Conservation (phyloP, 35 echinoderm and acorn worm species). For the Apostichopus californicus region DNA sequence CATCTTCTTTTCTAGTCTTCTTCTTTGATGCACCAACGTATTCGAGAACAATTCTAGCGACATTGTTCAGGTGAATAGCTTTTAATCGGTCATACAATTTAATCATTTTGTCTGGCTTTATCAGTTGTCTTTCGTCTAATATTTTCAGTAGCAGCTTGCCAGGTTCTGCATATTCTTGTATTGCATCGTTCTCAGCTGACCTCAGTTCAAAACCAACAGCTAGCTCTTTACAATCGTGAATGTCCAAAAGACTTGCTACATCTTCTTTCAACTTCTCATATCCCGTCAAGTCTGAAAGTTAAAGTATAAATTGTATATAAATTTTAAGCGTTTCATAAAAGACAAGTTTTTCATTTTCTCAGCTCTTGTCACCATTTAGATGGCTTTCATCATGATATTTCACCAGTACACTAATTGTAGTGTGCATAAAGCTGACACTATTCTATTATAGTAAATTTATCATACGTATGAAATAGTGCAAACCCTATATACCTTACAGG, state of each 20-base stretch:
- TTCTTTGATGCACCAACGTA: not conserved
- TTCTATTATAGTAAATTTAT: not conserved
- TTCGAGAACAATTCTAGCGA: not conserved
- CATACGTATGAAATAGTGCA: not conserved
- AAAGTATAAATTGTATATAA: too few relatives aligned
- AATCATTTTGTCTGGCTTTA: conserved; percentile 16
- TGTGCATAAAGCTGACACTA: not conserved
- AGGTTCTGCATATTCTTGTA: not conserved
- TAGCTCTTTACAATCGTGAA: not conserved
- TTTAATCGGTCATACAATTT: not conserved
- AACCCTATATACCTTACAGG: not conserved
- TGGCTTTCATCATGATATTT: not conserved
- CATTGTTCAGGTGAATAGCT: not conserved
- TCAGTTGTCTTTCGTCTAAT: conserved; percentile 18
- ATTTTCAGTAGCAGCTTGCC: not conserved
- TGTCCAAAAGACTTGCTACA: not conserved
- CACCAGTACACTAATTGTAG: not conserved
- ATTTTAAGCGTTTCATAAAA: too few relatives aligned
- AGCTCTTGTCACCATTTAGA: too few relatives aligned
- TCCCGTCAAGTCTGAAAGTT: not conserved
- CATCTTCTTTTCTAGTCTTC: not conserved
- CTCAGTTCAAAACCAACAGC: not conserved
- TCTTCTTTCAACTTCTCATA: not conserved
- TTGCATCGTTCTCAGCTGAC: not conserved
- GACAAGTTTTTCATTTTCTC: too few relatives aligned